A percentile compares a stretch with the other conserved stretches of the same genome.
Conservation (phyloP, 2,888 invertebrate species). For the Andrena bicolor region DNA sequence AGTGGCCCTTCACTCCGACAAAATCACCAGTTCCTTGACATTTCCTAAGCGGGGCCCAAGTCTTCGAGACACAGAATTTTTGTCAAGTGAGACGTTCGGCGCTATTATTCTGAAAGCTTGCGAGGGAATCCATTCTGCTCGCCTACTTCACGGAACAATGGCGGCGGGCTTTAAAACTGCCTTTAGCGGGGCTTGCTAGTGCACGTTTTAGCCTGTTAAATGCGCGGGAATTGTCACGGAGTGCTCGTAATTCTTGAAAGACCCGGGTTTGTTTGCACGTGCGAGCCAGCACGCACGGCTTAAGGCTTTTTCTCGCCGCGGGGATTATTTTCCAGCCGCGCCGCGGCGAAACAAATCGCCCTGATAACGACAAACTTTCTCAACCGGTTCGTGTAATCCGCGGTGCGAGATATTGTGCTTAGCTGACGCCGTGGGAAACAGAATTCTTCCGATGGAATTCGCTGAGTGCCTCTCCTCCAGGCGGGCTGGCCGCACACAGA, state of each 20-base stretch:
- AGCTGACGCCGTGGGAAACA: not conserved
- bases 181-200: conserved; percentile 27
- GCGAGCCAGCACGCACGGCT: conserved; percentile 39
- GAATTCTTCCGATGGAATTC: not conserved
- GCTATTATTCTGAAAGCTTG: conserved; percentile 59
- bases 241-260: conserved; percentile 58
- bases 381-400: conserved; percentile 36
- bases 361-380: conserved; percentile 43
- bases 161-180: conserved; percentile 56
- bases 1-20: too few species aligned
- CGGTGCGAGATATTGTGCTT: not conserved
- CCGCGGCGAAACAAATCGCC: conserved; percentile 50
- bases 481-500: too few species aligned
- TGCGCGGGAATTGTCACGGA: conserved; percentile 60
- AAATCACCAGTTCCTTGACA: conserved; percentile 12
- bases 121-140: conserved; percentile 50
- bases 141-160: conserved; percentile 59
- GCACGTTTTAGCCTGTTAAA: conserved; percentile 60
- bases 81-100: conserved; percentile 42
- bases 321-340: conserved; percentile 39
- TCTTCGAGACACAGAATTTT: conserved; percentile 29
- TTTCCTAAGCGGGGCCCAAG: not conserved
- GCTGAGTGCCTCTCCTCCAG: not conserved
- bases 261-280: conserved; percentile 50
- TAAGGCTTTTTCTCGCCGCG: conserved; percentile 48